These are phyloP conservation scores for Perca schrenkii DNA, from an alignment of 2,113 vertebrate species.

Conservation along the genomic window DNA sequence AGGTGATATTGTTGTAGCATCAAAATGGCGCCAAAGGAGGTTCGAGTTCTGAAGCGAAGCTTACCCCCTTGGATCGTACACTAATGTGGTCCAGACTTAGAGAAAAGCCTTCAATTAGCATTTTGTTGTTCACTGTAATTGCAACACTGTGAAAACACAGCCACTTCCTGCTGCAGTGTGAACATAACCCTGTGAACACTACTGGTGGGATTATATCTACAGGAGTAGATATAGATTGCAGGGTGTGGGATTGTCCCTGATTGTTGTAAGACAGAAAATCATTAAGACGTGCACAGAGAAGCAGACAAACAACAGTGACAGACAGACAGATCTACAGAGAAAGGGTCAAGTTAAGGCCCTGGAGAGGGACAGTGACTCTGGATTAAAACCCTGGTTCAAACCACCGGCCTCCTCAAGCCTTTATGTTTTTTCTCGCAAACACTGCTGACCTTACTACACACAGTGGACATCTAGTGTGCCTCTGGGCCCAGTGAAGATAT, in stretches of 20 bases:
- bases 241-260: conserved; percentile 25
- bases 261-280: conserved; percentile 67
- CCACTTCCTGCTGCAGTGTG: not conserved
- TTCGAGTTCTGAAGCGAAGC: too few relatives aligned
- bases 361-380: conserved; percentile 31
- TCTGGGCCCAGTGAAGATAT: conserved; percentile 58
- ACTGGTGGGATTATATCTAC: not conserved
- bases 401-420: conserved; percentile 37
- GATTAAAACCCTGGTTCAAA: conserved; percentile 22
- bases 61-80: too few relatives aligned
- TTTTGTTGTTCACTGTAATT: not conserved
- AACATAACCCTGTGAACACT: not conserved
- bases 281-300: conserved; percentile 40
- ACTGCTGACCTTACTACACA: conserved; percentile 75
- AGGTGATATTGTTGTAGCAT: too few relatives aligned
- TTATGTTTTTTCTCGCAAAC: conserved; percentile 73
- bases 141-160: not conserved
- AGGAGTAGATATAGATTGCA: not conserved
- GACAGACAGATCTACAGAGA: conserved; percentile 33
- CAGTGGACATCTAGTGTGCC: conserved; percentile 55
- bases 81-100: not conserved
- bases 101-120: not conserved
- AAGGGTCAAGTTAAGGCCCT: conserved; percentile 33
- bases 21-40: too few relatives aligned
- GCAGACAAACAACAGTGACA: conserved; percentile 36